Percentiles rank a stretch among this genome's conserved stretches.
Evolutionary conservation across 2,113 vertebrate genomes (phyloP).

Genomic region (Erythrolamprus reginae): DNA sequence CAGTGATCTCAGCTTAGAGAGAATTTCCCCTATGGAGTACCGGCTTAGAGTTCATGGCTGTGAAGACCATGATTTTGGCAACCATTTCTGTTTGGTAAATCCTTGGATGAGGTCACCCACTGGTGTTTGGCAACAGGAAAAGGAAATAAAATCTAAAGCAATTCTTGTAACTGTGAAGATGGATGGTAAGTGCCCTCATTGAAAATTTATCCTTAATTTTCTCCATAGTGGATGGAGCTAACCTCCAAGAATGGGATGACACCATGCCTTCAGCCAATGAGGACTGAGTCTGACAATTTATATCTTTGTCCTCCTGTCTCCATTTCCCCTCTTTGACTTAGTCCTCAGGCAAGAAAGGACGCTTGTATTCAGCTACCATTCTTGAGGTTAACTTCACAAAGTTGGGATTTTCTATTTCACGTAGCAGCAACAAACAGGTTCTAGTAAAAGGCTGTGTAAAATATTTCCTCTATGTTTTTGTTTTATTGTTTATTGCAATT

Average conservation of each 20-base stretch:
- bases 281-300: too few relatives aligned
- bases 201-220: not conserved
- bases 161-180: slow-evolving; percentile 86
- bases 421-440: not conserved
- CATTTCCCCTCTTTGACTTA: too few relatives aligned
- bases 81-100: slow-evolving; percentile 83
- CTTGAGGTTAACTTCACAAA: too few relatives aligned
- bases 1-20: slow-evolving; percentile 84
- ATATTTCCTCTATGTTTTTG: not conserved
- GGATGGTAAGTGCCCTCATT: slow-evolving; percentile 73
- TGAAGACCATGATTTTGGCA: slow-evolving; percentile 84
- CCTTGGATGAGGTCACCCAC: slow-evolving; percentile 82
- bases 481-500: not conserved
- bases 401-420: not conserved
- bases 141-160: slow-evolving; percentile 73
- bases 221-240: too few relatives aligned
- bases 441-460: not conserved
- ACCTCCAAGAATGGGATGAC: too few relatives aligned
- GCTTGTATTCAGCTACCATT: too few relatives aligned
- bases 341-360: too few relatives aligned
- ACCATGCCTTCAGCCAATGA: too few relatives aligned
- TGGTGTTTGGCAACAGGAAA: slow-evolving; percentile 78
- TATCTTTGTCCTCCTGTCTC: too few relatives aligned
- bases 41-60: slow-evolving; percentile 77
- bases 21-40: slow-evolving; percentile 72